Evolutionary conservation across 2,113 vertebrate genomes (phyloP).

Genomic region (Lethenteron camtschaticum): DNA sequence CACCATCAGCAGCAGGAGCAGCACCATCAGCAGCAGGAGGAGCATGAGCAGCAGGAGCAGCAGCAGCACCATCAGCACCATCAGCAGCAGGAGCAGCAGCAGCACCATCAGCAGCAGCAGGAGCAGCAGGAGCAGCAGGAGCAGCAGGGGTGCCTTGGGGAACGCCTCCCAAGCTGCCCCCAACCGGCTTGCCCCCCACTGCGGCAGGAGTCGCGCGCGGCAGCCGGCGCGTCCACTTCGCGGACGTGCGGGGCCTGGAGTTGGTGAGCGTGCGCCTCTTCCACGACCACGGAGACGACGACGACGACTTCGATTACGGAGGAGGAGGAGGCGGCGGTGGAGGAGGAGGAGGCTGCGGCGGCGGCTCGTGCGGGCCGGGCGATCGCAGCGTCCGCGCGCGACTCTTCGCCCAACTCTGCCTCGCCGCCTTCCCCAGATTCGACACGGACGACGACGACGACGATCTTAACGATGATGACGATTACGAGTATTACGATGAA

Average conservation of each 20-base stretch:
- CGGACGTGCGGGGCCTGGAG: slow-evolving; percentile 46
- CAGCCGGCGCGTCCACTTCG: slow-evolving; percentile 53
- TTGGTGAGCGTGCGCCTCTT: slow-evolving; percentile 59
- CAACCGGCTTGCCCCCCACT: slow-evolving; percentile 1
- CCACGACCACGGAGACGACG: slow-evolving; percentile 38
- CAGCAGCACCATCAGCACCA: slow-evolving; percentile 16
- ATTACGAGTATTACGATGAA: too few relatives aligned
- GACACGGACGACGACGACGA: too few relatives aligned
- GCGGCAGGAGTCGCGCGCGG: neutral
- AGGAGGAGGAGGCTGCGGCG: slow-evolving; percentile 7
- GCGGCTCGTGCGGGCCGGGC: too few relatives aligned
- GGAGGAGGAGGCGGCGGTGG: neutral
- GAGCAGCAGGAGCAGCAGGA: slow-evolving; percentile 6
- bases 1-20: too few relatives aligned
- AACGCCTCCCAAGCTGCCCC: slow-evolving; percentile 19
- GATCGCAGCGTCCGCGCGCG: too few relatives aligned
- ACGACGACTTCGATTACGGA: neutral
- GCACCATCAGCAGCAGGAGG: neutral
- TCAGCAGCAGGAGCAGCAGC: slow-evolving; percentile 16
- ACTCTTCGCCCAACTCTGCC: too few relatives aligned
- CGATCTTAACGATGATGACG: too few relatives aligned
- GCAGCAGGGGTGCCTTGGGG: neutral
- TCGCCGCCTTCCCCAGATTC: too few relatives aligned
- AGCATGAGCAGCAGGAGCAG: neutral
- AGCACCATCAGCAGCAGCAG: slow-evolving; percentile 19